phyloP scores from a whole-genome alignment of 2,113 vertebrate genomes.

The Delphinapterus leucas region DNA sequence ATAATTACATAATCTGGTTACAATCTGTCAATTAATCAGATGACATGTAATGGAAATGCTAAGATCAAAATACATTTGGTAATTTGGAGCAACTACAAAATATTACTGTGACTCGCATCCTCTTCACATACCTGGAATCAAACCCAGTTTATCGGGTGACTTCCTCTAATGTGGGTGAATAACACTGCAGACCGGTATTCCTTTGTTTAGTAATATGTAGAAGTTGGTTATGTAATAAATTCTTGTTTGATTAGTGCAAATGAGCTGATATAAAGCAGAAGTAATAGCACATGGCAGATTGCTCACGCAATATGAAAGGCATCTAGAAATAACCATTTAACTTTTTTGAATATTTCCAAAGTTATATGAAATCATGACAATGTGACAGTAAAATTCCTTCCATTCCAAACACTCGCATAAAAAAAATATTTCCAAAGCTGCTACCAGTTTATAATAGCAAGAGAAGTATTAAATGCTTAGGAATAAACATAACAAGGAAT shows the following conservation, averaged over 20 bases:
- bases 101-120: not conserved
- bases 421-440: not conserved
- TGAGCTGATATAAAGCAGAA: conserved; percentile 54
- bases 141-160: conserved; percentile 31
- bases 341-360: conserved; percentile 17
- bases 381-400: not conserved
- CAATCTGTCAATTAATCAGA: conserved; percentile 40
- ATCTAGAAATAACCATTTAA: conserved; percentile 39
- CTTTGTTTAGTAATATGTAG: conserved; percentile 54
- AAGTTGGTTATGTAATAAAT: conserved; percentile 59
- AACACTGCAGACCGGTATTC: not conserved
- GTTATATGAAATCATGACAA: conserved; percentile 28
- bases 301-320: conserved; percentile 12
- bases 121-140: conserved; percentile 34
- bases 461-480: conserved; percentile 15
- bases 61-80: conserved; percentile 45
- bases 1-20: conserved; percentile 50
- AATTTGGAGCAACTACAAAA: conserved; percentile 58
- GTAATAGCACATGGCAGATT: not conserved
- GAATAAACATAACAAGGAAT: not conserved
- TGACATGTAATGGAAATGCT: conserved; percentile 27
- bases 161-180: conserved; percentile 40
- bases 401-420: not conserved
- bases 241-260: conserved; percentile 66
- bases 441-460: not conserved